Base-by-base conservation (phyloP, 30 jellyfish, hydroid and myxozoan genomes). In the Haliclystus octoradiatus region DNA sequence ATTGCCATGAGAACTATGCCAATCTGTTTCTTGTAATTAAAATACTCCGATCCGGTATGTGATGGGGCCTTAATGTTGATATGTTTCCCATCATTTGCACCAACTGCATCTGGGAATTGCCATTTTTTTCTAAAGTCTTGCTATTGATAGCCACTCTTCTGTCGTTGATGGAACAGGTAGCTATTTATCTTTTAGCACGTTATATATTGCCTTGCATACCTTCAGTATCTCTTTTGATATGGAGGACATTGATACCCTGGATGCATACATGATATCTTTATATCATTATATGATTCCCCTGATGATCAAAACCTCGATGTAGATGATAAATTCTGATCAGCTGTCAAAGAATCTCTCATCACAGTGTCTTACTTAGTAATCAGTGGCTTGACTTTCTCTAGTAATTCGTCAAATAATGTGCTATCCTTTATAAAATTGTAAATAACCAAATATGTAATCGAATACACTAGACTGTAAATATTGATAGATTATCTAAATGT, bases 81-180 rank as follows among this genome's bases (percentile, higher is more conserved):
- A 68, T 73, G 84, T 40, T 57, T 34, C 50, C 84, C 76, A 57
- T 73, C 84, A 27, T 57, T 33, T 60, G 84, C 84, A 52, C 75
- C 76, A 35, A 57, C 75, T 23, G 84, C 84, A 60, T 73, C 68
- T 30, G 84, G 84, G 40, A 62, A 73, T 63, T 73, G 68, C 74
- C 84, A 73, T 62, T 73, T 73, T 53, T 64, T 30, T 51, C 62
- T 72, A 62, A 73, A 73, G 57, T 61, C 35, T 68, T 61, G 81
- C 72, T n/a, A 53, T 57, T 34, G 24, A 31, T 64, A 27, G 62
- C 81, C 63, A 50, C 60, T 71, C 72, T 71, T 71, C 81, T 13
- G 28, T 50, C 31, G 81, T 52, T 22, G 72, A 28, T 31, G 81
- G 72, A 28, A 60, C 33, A 52, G 52, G 29, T 4, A 71, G 63